Percentiles rank a stretch among this genome's conserved stretches.
Evolutionary conservation across 64 coral and sea anemone genomes (phyloP).

Genomic region (Catalaphyllia jardinei): DNA sequence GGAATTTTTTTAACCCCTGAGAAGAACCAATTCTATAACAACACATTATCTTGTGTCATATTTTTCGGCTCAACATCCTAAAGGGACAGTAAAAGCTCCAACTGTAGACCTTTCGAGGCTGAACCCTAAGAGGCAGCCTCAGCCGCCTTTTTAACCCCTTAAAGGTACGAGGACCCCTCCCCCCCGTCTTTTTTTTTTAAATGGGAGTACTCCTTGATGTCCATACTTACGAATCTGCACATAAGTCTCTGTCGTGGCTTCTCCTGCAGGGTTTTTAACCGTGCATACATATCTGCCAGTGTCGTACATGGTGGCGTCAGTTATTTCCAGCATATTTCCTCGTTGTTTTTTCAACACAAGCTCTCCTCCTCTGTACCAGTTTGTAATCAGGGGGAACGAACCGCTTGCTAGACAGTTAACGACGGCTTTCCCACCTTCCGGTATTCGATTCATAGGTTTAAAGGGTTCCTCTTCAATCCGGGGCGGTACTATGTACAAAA

Average conservation of each 20-base stretch:
- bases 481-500: slow-evolving; percentile 11
- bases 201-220: too few species aligned
- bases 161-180: too few species aligned
- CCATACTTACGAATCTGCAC: slow-evolving; percentile 67
- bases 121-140: background rate
- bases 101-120: too few species aligned
- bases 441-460: slow-evolving; percentile 1
- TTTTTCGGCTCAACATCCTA: too few species aligned
- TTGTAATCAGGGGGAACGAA: slow-evolving; percentile 29
- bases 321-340: slow-evolving; percentile 35
- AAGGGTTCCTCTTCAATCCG: slow-evolving; percentile 23
- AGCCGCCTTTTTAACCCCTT: too few species aligned
- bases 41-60: too few species aligned
- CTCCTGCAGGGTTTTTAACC: slow-evolving; percentile 78
- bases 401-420: slow-evolving; percentile 28
- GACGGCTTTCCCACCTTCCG: slow-evolving; percentile 11
- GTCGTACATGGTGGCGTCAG: slow-evolving; percentile 67
- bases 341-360: background rate
- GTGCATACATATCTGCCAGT: slow-evolving; percentile 62
- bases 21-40: too few species aligned
- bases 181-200: too few species aligned
- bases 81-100: too few species aligned
- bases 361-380: slow-evolving; percentile 47
- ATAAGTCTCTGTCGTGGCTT: slow-evolving; percentile 26
- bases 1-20: too few species aligned